phyloP scores from a whole-genome alignment of 2,797 vertebrate genomes.

The Parotocinclus haroldoi region DNA sequence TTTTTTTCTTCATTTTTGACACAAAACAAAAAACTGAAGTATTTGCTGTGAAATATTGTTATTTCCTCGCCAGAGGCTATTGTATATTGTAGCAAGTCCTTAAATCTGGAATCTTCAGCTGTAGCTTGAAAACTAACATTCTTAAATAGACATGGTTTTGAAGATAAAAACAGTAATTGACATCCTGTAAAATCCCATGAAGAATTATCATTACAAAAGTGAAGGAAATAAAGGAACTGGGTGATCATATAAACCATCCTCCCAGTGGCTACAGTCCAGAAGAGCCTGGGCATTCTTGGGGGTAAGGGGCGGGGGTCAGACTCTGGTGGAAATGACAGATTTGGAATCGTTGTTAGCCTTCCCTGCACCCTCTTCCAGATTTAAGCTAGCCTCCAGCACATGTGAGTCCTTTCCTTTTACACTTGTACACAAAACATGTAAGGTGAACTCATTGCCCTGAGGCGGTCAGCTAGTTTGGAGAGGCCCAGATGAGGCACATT shows the following conservation, averaged over 20 bases:
- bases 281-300: slow-evolving; percentile 52
- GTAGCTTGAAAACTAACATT: background rate
- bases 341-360: slow-evolving; percentile 91
- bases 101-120: background rate
- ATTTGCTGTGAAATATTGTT: too few relatives aligned
- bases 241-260: slow-evolving; percentile 64
- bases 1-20: too few relatives aligned
- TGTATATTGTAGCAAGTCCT: background rate
- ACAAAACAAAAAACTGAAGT: too few relatives aligned
- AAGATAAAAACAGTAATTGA: slow-evolving; percentile 63
- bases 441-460: slow-evolving; percentile 68
- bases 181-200: slow-evolving; percentile 67
- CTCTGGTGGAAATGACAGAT: slow-evolving; percentile 76
- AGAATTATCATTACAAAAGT: slow-evolving; percentile 78
- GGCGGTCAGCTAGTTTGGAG: slow-evolving; percentile 77
- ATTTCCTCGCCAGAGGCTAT: too few relatives aligned
- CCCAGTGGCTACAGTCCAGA: slow-evolving; percentile 44
- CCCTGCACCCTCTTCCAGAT: slow-evolving; percentile 84
- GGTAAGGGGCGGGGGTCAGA: slow-evolving; percentile 56
- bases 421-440: slow-evolving; percentile 49
- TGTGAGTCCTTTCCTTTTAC: slow-evolving; percentile 63
- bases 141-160: slow-evolving; percentile 57
- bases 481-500: slow-evolving; percentile 95
- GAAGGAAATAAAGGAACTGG: slow-evolving; percentile 71
- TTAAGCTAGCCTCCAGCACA: slow-evolving; percentile 81